Evolutionary conservation across 2,888 invertebrate genomes (phyloP).

Genomic region (Drosophila paranaensis): DNA sequence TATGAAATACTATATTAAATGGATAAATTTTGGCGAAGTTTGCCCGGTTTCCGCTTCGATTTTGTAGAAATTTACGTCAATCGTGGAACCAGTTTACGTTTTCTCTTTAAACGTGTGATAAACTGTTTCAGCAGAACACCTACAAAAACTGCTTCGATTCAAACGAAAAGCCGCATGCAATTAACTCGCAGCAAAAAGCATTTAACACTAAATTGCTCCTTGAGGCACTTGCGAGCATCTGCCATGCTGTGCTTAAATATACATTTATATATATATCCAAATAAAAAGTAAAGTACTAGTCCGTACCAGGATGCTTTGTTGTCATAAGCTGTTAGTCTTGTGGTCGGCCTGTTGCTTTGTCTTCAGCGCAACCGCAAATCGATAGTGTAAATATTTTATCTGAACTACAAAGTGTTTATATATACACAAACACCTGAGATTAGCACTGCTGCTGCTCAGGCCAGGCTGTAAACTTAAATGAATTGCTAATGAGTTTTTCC

Average conservation of each 20-base stretch:
- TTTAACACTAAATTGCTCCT: constrained; percentile 10
- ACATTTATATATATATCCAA: background rate
- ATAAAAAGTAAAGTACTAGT: constrained; percentile 22
- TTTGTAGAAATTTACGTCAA: constrained; percentile 38
- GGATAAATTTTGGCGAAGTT: background rate
- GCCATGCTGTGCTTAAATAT: constrained; percentile 17
- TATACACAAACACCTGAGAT: constrained; percentile 14
- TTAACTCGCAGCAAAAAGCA: constrained; percentile 8
- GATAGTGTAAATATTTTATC: constrained; percentile 35
- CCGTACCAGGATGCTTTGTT: constrained; percentile 25
- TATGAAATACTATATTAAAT: background rate
- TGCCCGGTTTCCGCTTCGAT: constrained; percentile 2
- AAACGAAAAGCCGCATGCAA: constrained; percentile 29
- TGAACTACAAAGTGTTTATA: constrained; percentile 10
- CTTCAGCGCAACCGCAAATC: constrained; percentile 35
- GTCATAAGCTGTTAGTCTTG: constrained; percentile 36
- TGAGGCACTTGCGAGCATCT: constrained; percentile 10
- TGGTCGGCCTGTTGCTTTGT: constrained; percentile 22
- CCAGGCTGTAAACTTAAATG: constrained; percentile 2
- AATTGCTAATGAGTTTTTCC: constrained; percentile 8
- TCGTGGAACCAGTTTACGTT: constrained; percentile 63
- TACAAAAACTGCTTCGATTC: constrained; percentile 49
- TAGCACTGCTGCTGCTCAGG: constrained; percentile 1
- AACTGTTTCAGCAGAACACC: constrained; percentile 53
- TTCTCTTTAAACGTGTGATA: constrained; percentile 50